These are phyloP conservation scores for Sparus aurata DNA, from an alignment of 2,797 vertebrate genomes.

Conservation along the genomic window DNA sequence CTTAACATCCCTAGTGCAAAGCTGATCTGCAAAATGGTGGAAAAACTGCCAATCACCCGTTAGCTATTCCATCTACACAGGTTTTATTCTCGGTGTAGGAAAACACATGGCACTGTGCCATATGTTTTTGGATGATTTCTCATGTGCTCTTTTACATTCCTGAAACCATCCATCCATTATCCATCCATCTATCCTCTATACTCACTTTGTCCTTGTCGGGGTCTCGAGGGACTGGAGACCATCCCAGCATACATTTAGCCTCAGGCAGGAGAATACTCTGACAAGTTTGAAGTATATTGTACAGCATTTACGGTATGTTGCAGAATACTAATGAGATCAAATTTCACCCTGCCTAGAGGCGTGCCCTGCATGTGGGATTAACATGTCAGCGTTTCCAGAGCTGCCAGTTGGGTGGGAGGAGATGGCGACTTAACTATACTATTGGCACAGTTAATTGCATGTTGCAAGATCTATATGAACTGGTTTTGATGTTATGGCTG, in stretches of 20 bases:
- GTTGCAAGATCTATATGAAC: neutral
- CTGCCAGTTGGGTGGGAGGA: conserved; percentile 7
- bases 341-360: conserved; percentile 19
- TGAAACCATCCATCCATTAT: neutral
- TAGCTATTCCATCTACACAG: neutral
- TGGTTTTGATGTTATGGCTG: neutral
- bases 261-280: conserved; percentile 17
- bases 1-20: neutral
- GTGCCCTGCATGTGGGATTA: conserved; percentile 13
- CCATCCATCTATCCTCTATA: neutral
- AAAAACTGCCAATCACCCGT: neutral
- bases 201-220: conserved; percentile 16
- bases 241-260: conserved; percentile 26
- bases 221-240: conserved; percentile 15
- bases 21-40: neutral
- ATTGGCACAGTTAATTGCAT: conserved; percentile 1
- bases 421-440: neutral
- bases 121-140: conserved; percentile 4
- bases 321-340: conserved; percentile 38
- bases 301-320: conserved; percentile 10
- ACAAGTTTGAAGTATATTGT: conserved; percentile 10
- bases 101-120: neutral
- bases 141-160: conserved; percentile 7
- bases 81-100: neutral
- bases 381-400: conserved; percentile 18